These are phyloP conservation scores for Melolontha melolontha DNA, from an alignment of 2,888 invertebrate species.

Conservation along the genomic window DNA sequence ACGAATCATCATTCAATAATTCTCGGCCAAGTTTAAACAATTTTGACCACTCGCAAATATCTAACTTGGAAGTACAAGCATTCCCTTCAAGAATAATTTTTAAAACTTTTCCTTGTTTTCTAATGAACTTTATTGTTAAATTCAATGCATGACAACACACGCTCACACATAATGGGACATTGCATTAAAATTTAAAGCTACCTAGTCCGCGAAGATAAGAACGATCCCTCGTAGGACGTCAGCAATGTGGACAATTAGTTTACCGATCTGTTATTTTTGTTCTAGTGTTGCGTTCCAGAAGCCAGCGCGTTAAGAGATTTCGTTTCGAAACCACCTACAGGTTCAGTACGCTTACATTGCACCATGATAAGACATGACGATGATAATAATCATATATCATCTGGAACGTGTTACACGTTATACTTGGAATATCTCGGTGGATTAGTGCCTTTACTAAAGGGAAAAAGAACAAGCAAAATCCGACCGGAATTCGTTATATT, in stretches of 20 bases:
- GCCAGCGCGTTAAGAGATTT: conserved; percentile 88
- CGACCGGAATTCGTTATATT: conserved; percentile 98
- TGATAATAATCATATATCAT: conserved; percentile 74
- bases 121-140: no score
- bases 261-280: conserved; percentile 38
- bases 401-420: conserved; percentile 84
- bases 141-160: no score
- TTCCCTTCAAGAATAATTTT: no score
- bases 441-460: conserved; percentile 94
- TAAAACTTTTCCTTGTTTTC: no score
- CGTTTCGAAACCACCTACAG: conserved; percentile 90
- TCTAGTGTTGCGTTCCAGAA: conserved; percentile 94
- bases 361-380: conserved; percentile 96
- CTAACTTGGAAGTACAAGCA: no score
- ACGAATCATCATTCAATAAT: no score
- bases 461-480: conserved; percentile 95
- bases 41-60: no score
- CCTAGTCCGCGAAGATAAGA: no score
- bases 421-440: conserved; percentile 97
- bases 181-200: no score
- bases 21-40: no score
- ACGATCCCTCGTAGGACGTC: no score
- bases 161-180: no score
- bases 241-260: neutral
- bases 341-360: conserved; percentile 91